Base-by-base conservation (phyloP, 2,888 invertebrate species). In the Dyspetes luteomarginatus region DNA sequence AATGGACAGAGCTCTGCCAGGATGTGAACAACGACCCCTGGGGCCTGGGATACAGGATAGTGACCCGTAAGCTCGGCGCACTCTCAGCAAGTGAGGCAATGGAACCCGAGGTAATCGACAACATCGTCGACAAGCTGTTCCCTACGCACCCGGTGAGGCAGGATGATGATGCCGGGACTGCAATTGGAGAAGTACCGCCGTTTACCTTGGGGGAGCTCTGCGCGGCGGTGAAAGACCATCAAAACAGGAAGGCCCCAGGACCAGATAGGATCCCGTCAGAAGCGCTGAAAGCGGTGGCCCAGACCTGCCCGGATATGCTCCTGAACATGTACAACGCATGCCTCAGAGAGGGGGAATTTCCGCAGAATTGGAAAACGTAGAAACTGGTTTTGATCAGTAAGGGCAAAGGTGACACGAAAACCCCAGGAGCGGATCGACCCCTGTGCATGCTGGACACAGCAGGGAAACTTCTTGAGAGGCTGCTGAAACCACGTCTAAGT, bases 11-110 rank as follows among this genome's bases (percentile, higher is more conserved):
- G 3, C 43, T 1, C 3, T 64, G 55, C 12, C 17, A 19, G 0
- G 19, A 73, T 12, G 64, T 64, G 15, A 15, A 64, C 9, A 36
- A 55, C 0, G 55, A 64, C 26, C 12, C 19, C 0, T 72, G 62
- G 62, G 65, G 74, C 9, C 64, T 52, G 15, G 67, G 28, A 1
- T 65, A 74, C 45, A 55, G 67, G 26, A 74, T 74, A 9, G 58
- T 56, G 28, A n/a, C 28, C 9, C 36, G 45, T 3, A 24, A 26
- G 17, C 28, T 67, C 43, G 67, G 56, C 4, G 22, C 12, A 4
- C 7, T 41, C 7, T 12, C 19, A 30, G 45, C 74, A 24, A 65
- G 56, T 12, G 15, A 17, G 19, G 45, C 74, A 4, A 67, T 43
- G 7, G 15, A 22, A 3, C 73, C 64, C 7, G 43, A 36, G 4